Evolutionary conservation across 2,797 vertebrate species (phyloP).

Genomic region (Phoebastria nigripes): DNA sequence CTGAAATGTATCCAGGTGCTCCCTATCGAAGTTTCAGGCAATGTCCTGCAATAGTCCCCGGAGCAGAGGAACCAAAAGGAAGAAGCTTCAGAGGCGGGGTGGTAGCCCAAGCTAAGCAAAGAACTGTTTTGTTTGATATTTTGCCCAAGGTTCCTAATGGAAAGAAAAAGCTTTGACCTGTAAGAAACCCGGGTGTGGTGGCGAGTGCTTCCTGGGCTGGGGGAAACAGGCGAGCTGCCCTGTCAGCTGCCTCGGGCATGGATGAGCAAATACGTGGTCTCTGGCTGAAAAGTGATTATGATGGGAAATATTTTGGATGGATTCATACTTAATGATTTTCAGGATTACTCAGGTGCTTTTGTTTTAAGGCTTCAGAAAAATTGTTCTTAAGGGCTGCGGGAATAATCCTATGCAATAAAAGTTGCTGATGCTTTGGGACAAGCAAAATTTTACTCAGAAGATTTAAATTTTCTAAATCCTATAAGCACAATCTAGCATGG

Average conservation of each 20-base stretch:
- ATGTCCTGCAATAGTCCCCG: not conserved
- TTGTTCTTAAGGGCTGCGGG: not conserved
- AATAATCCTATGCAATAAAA: not conserved
- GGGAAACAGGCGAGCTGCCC: not conserved
- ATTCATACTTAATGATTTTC: not conserved
- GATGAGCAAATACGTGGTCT: not conserved
- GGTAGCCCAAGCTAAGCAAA: conserved; percentile 5
- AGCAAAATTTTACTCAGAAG: not conserved
- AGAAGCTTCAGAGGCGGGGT: not conserved
- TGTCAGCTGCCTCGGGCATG: conserved; percentile 5
- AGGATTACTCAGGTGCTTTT: not conserved
- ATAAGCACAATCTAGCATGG: not conserved
- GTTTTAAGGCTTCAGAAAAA: not conserved
- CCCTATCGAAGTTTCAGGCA: not conserved
- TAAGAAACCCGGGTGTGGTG: conserved; percentile 42
- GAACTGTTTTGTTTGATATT: conserved; percentile 50
- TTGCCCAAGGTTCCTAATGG: conserved; percentile 38
- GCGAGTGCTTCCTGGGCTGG: conserved; percentile 41
- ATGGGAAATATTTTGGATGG: not conserved
- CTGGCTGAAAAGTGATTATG: not conserved
- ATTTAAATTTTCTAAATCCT: not conserved
- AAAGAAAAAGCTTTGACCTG: conserved; percentile 45
- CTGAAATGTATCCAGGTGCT: not conserved
- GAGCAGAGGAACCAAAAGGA: not conserved
- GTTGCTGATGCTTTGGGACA: not conserved